Evolutionary conservation across 2,113 vertebrate species (phyloP).

Genomic region (Gasterosteus nipponicus): DNA sequence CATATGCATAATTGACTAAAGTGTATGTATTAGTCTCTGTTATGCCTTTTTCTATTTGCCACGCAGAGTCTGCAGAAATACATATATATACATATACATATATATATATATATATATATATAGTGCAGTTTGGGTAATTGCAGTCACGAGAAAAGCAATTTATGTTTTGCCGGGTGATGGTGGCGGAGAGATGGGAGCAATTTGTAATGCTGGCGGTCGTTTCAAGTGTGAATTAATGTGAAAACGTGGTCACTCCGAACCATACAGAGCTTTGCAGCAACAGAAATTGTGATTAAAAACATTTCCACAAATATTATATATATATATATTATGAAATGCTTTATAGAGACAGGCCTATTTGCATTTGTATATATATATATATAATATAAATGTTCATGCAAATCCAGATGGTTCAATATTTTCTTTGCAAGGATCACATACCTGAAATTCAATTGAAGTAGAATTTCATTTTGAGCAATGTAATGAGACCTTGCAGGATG

Average conservation of each 20-base stretch:
- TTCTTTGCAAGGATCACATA: neutral
- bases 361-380: neutral
- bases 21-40: slow-evolving; percentile 55
- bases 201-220: slow-evolving; percentile 52
- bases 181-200: slow-evolving; percentile 39
- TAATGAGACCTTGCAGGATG: slow-evolving; percentile 32
- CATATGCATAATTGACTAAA: slow-evolving; percentile 64
- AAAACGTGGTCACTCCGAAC: slow-evolving; percentile 10
- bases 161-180: slow-evolving; percentile 42
- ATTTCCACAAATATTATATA: too few species aligned
- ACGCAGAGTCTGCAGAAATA: slow-evolving; percentile 19
- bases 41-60: slow-evolving; percentile 50
- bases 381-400: slow-evolving; percentile 18
- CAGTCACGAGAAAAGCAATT: slow-evolving; percentile 59
- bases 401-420: slow-evolving; percentile 2
- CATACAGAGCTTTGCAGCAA: slow-evolving; percentile 17
- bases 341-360: slow-evolving; percentile 3
- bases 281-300: slow-evolving; percentile 17
- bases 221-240: slow-evolving; percentile 42
- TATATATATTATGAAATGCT: too few species aligned
- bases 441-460: slow-evolving; percentile 33
- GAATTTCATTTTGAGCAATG: slow-evolving; percentile 17
- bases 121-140: slow-evolving; percentile 55
- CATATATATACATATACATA: slow-evolving; percentile 28
- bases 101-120: neutral